Base-by-base conservation (phyloP, 2,888 invertebrate species). In the Synergus gifuensis region DNA sequence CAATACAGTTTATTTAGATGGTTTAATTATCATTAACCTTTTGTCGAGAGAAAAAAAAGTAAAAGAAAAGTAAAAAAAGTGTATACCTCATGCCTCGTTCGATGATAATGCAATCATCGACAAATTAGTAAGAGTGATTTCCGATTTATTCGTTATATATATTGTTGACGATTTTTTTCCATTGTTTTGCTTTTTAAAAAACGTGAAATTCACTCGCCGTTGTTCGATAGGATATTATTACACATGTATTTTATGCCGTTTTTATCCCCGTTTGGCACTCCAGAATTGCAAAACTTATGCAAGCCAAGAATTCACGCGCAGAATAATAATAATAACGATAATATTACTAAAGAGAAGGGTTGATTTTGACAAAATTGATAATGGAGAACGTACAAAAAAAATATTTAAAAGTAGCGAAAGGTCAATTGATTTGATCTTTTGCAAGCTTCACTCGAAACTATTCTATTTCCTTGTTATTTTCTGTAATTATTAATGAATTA, bases 391-490 rank as follows among this genome's bases (percentile, higher is more conserved):
- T 73, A 76, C 60, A 77, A 81, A 76, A 73, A 73, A 62, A 76
- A 83, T 69, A 28, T 78, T 67, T 78, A 67, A 76, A 79, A 77
- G 76, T 78, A 77, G 18, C 62, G 3, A 64, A 64, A 66, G 66
- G 5, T 66, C 40, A 44, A 42, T 18, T 49, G 9, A 36, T 69
- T 49, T 69, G 82, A 82, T 79, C 67, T 77, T 76, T 78, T 79
- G 77, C 73, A 81, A 79, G 80, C 81, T 82, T 84, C 84, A 85
- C 80, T 82, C 79, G 79, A 88, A 88, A 84, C 87, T 89, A 85
- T 88, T 90, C 85, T 89, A 87, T 88, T 90, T 89, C 89, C 86
- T 89, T 87, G 88, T 90, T 89, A 89, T 88, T 90, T 89, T 89
- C 87, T 86, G 86, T 90, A 88, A 89, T 88, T 85, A 90, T 88